Base-by-base conservation (phyloP, 2,797 vertebrate species). In the Geotrypetes seraphini region DNA sequence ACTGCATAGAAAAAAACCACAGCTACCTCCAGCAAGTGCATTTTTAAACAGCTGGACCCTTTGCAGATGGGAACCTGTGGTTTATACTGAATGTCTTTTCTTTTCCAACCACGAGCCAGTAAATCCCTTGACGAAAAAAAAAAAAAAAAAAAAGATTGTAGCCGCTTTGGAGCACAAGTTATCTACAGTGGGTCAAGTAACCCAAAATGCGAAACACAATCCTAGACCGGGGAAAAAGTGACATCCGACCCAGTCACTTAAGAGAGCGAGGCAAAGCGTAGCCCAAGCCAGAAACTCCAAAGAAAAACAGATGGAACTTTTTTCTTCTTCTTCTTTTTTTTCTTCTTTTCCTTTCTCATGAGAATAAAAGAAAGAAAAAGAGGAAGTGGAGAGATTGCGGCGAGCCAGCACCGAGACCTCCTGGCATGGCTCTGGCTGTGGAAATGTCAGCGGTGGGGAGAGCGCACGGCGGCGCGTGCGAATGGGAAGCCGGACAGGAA, bases 11-110 rank as follows among this genome's bases (percentile, higher is more conserved):
- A 55, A 34, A 84, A 48, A 17, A 77, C 47, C 17, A 81, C 33
- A 50, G 55, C 36, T 50, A 63, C 50, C 58, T 69, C 68, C 69
- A 75, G 73, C 76, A 73, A 79, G 77, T 71, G 82, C 81, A 84
- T 84, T 25, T 70, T 69, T 77, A 64, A 22, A 9, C 25, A 56
- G 14, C 11, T n/a, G n/a, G n/a, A n/a, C n/a, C n/a, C n/a, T n/a
- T n/a, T n/a, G n/a, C 31, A n/a, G 50, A 31, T 7, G 43, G 54
- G 46, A 48, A 39, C 38, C 37, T 0, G 26, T 33, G 47, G 41
- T 48, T 49, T 43, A 33, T 59, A 38, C 22, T 40, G n/a, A 25
- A 33, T 18, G 19, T 41, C 35, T n/a, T 8, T 2, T 5, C 11
- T 22, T 28, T 4, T 9, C 5, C 13, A 10, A 19, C 32, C 50